A percentile compares a stretch with the other conserved stretches of the same genome.
These are phyloP conservation scores for human DNA, from an alignment of 2,113 vertebrate genomes.

Conservation along the genomic window DNA sequence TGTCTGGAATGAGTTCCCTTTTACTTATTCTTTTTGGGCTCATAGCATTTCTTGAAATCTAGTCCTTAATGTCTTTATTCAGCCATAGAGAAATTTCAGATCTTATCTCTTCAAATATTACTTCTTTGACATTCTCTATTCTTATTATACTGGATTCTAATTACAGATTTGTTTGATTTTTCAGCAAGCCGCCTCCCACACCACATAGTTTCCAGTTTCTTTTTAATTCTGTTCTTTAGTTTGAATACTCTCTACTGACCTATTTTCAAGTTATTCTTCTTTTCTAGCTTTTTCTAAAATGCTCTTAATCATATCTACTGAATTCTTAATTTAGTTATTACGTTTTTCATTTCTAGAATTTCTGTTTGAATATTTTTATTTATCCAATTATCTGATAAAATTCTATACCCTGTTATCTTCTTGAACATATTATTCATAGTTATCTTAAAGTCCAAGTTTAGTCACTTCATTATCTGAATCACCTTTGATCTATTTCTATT, in stretches of 20 bases:
- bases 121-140: not conserved
- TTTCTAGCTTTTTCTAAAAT: not conserved
- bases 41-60: not conserved
- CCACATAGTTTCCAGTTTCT: not conserved
- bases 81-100: not conserved
- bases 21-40: not conserved
- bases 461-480: not conserved
- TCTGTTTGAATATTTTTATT: not conserved
- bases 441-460: not conserved
- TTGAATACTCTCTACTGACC: not conserved
- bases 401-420: not conserved
- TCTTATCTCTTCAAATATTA: not conserved
- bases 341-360: not conserved
- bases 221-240: not conserved
- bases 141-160: not conserved
- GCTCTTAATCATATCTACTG: not conserved
- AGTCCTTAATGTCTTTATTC: not conserved
- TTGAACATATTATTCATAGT: not conserved
- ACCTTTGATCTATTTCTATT: not conserved
- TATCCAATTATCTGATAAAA: not conserved
- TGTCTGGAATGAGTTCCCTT: not conserved
- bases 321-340: not conserved
- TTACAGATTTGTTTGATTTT: not conserved
- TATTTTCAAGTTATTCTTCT: not conserved
- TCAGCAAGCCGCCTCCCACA: accelerated